Evolutionary conservation across 2,797 vertebrate species (phyloP), one percentile per base, ranked within the genome.

Genomic region (Scolopax rusticola): DNA sequence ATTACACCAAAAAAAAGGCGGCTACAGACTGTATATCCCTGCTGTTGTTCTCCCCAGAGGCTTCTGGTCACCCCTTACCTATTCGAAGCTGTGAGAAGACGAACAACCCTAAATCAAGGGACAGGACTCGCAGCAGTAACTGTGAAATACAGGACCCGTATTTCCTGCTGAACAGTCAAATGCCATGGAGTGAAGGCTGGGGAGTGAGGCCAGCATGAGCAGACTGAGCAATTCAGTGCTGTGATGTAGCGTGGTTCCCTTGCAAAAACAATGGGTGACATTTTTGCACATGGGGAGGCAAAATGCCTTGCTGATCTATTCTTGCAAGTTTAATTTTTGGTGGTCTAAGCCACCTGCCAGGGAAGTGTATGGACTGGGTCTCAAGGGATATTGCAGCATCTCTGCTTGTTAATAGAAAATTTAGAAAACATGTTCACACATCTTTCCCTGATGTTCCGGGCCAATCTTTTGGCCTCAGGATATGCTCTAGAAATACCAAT

Each of bases 21-120:
- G 5, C 33, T 81, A 53, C 32, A 43, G 24, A 6, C 7, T 0
- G 0, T 45, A 38, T 53, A 33, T 56, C 14, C 21, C 27, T 63
- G 33, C 15, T 63, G 2, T 56, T 40, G 6, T 3, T 92, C 27
- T 70, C 8, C 12, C 21, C 20, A 59, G 45, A 69, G 71, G 38
- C 45, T 82, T 40, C 32, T 60, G 18, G 12, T 70, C 77, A 75
- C 8, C 18, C 24, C 84, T 79, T 63, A 48, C 3, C 23, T 41
- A 9, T 23, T 4, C 32, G 45, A 84, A 87, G 24, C 11, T 63
- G 48, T 48, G 61, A 84, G 0, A 3, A 67, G 43, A 59, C 28
- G 56, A 87, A 45, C 11, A 68, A 61, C 24, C 36, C 20, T 2
- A 25, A 64, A 64, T 45, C 51, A 71, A 56, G 17, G 10, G 8